Evolutionary conservation across 1,140 invertebrate genomes (phyloP), one percentile per base, ranked within the genome.

Genomic region (Chironomus tepperi): DNA sequence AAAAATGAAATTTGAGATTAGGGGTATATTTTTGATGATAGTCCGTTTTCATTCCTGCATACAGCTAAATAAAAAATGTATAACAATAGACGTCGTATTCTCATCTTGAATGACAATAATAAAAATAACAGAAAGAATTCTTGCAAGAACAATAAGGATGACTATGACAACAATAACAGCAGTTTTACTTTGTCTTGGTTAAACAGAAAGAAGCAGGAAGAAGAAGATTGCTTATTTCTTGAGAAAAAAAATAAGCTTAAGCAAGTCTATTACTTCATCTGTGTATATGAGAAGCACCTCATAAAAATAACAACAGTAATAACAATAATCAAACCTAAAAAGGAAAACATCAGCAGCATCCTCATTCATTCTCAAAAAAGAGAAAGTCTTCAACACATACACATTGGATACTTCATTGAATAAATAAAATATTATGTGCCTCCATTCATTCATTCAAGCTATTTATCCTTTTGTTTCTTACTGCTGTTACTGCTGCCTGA

Each of bases 361-460:
- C 18, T 18, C 12, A 57, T 57, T n/a, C 12, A 57, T 57, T 57
- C n/a, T 5, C 12, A 57, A n/a, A n/a, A n/a, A n/a, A n/a, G 47
- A 57, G n/a, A n/a, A 34, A 34, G 5, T 5, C 47, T 12, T 1
- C 5, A 57, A 7, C 65, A 18, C 65, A 70, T 16, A 18, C 16
- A 70, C 24, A 34, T 34, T 34, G 16, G 16, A 9, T 70, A 19
- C 65, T 70, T 70, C 65, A 18, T 21, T 19, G 65, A 70, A 70
- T 70, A 70, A 70, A 70, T 70, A 70, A 70, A 70, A 19, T 70
- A 70, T 70, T 19, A 70, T 70, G 65, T 70, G 65, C 65, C 65
- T 70, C 10, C 12, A 19, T 70, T 70, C 65, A 19, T 21, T 70
- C 65, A 70, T 8, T 19, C 24, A 34, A 34, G 24, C 10, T 70